Conservation (phyloP, 2,888 invertebrate species). For the Raillietiella orientalis region DNA sequence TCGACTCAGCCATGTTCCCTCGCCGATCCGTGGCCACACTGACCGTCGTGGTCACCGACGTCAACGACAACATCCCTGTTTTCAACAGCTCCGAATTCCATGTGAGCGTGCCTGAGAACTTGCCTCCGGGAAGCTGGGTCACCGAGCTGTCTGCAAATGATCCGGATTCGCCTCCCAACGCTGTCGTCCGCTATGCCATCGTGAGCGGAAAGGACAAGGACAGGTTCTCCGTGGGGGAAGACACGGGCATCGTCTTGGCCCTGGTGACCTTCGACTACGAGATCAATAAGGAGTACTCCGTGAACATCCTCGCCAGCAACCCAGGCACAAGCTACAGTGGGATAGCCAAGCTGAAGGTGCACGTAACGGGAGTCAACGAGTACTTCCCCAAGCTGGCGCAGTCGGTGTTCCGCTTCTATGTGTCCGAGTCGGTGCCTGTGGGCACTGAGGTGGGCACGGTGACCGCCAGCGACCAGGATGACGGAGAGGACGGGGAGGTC, state of each 20-base stretch:
- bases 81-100: slow-evolving; percentile 45
- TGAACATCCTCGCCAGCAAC: slow-evolving; percentile 52
- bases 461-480: slow-evolving; percentile 61
- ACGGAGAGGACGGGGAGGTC: slow-evolving; percentile 53
- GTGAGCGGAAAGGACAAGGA: slow-evolving; percentile 36
- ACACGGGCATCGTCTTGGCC: slow-evolving; percentile 39
- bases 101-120: slow-evolving; percentile 50
- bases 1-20: slow-evolving; percentile 49
- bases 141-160: slow-evolving; percentile 42
- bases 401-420: slow-evolving; percentile 65
- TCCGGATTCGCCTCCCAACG: slow-evolving; percentile 56
- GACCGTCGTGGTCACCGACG: slow-evolving; percentile 57
- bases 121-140: slow-evolving; percentile 34
- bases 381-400: slow-evolving; percentile 59
- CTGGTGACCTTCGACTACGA: slow-evolving; percentile 57
- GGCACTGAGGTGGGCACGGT: slow-evolving; percentile 54
- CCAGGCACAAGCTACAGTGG: slow-evolving; percentile 30
- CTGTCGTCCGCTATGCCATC: slow-evolving; percentile 48
- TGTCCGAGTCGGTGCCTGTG: slow-evolving; percentile 61
- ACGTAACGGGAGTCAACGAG: slow-evolving; percentile 57
- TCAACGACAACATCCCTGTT: slow-evolving; percentile 66
- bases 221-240: slow-evolving; percentile 37
- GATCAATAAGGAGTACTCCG: slow-evolving; percentile 31
- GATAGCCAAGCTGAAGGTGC: slow-evolving; percentile 23
- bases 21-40: slow-evolving; percentile 40